These are phyloP conservation scores for Lophotriccus pileatus DNA, from an alignment of 2,797 vertebrate species.

Conservation along the genomic window DNA sequence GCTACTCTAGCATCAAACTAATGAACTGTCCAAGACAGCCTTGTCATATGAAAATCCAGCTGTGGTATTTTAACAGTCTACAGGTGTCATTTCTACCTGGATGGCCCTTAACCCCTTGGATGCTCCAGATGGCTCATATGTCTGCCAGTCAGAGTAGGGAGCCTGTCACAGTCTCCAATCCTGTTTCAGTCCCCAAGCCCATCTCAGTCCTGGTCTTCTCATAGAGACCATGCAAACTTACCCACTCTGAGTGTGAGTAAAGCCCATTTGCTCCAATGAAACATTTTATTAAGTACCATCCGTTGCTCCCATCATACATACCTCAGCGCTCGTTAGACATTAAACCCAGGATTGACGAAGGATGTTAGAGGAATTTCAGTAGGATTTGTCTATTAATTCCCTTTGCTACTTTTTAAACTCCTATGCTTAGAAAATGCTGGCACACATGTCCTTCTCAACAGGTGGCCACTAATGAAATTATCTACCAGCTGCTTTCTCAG, in stretches of 20 bases:
- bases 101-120: not conserved
- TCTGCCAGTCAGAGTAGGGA: not conserved
- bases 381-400: constrained; percentile 55
- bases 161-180: not conserved
- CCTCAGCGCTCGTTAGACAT: not conserved
- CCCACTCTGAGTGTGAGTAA: not conserved
- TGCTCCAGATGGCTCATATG: accelerated
- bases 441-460: not conserved
- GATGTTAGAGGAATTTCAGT: constrained; percentile 10
- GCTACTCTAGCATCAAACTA: not conserved
- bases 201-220: not conserved
- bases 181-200: not conserved
- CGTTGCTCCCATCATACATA: not conserved
- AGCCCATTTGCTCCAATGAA: not conserved
- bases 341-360: constrained; percentile 3
- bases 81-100: not conserved
- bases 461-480: constrained; percentile 40
- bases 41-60: constrained; percentile 8
- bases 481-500: constrained; percentile 16
- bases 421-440: not conserved
- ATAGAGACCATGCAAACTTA: not conserved
- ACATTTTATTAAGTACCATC: not conserved
- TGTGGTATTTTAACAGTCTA: not conserved
- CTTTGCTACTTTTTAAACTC: constrained; percentile 19
- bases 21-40: not conserved